phyloP scores from a whole-genome alignment of 2,888 invertebrate genomes.

The Trichogramma dendrolimi region DNA sequence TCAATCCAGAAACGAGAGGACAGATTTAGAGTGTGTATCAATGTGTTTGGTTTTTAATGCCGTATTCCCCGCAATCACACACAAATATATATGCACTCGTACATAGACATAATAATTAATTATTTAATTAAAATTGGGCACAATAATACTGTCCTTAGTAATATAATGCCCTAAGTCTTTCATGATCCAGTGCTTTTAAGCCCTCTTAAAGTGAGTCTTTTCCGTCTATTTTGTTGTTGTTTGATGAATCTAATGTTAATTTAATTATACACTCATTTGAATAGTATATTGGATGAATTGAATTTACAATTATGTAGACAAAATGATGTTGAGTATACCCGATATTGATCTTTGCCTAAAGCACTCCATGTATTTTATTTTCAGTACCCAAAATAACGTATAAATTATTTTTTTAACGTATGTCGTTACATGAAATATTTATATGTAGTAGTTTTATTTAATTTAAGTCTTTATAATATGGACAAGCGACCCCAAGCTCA shows the following conservation, averaged over 20 bases:
- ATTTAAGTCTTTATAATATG: conserved; percentile 51
- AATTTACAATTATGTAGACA: no score
- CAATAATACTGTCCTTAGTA: conserved; percentile 52
- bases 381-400: conserved; percentile 45
- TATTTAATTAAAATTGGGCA: conserved; percentile 50
- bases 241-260: background rate
- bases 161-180: conserved; percentile 53
- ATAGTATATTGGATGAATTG: no score
- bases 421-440: conserved; percentile 40
- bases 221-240: background rate
- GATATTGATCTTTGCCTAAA: no score
- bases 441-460: conserved; percentile 39
- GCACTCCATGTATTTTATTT: no score
- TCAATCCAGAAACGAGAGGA: conserved; percentile 51
- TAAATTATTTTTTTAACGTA: conserved; percentile 41
- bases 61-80: no score
- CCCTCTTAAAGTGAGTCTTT: conserved; percentile 11
- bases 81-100: conserved; percentile 44
- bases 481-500: conserved; percentile 49
- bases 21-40: conserved; percentile 28
- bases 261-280: background rate
- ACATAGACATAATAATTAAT: conserved; percentile 43
- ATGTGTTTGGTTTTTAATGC: background rate
- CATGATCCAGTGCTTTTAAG: conserved; percentile 43
- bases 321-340: no score